phyloP scores from a whole-genome alignment of 2,888 invertebrate genomes.

The Eupithecia exiguata region DNA sequence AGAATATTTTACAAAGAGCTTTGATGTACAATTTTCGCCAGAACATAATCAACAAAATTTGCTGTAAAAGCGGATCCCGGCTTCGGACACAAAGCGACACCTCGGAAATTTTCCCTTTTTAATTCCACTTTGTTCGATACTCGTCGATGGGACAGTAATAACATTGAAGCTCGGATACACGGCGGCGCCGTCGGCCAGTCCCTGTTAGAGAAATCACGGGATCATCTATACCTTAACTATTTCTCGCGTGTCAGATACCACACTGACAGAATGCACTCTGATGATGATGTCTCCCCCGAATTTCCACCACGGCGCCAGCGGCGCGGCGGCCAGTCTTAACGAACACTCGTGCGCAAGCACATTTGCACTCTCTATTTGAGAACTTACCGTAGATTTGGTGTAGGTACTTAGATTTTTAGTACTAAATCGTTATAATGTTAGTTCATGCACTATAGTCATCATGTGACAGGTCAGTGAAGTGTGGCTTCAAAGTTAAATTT shows the following conservation, averaged over 20 bases:
- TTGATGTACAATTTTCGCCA: not conserved
- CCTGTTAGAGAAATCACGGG: not conserved
- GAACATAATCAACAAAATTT: not conserved
- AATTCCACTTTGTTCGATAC: conserved; percentile 46
- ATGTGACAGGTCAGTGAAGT: not conserved
- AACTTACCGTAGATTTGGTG: no score
- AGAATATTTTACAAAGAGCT: conserved; percentile 8
- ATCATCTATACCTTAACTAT: no score
- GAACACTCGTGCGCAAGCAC: no score
- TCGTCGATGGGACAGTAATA: conserved; percentile 51
- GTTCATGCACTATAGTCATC: not conserved
- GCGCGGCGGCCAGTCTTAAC: no score
- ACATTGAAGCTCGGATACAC: conserved; percentile 30
- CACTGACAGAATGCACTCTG: not conserved
- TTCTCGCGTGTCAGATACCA: not conserved
- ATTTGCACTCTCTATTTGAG: no score
- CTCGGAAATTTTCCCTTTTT: conserved; percentile 26
- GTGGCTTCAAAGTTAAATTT: not conserved
- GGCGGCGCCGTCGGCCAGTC: not conserved
- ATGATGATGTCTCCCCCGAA: not conserved
- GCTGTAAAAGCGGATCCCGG: not conserved
- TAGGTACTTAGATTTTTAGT: no score
- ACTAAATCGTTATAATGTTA: not conserved
- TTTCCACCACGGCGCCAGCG: no score
- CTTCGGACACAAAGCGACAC: conserved; percentile 23